These are phyloP conservation scores for Sipha maydis DNA, from an alignment of 2,888 invertebrate genomes.

Conservation along the genomic window DNA sequence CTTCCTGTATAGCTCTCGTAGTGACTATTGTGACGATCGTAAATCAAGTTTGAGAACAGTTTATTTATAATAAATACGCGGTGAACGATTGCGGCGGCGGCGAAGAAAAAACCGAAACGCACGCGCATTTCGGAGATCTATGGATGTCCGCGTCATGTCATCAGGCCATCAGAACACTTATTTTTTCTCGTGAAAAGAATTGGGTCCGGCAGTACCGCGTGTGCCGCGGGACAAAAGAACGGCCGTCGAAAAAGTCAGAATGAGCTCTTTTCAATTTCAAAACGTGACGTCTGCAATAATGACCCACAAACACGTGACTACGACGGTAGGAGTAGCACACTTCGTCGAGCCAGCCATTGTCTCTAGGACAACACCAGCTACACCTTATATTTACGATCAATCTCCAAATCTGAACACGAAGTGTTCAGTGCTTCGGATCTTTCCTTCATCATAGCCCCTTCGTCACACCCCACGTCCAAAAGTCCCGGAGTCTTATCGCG, in stretches of 20 bases:
- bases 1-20: constrained; percentile 52
- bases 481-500: background rate
- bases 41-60: constrained; percentile 16
- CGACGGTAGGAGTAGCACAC: constrained; percentile 19
- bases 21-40: constrained; percentile 6
- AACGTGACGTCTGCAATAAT: constrained; percentile 59
- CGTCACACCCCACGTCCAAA: background rate
- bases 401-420: constrained; percentile 45
- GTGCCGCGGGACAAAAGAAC: constrained; percentile 18
- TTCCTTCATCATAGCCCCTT: background rate
- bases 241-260: constrained; percentile 43
- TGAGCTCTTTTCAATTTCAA: constrained; percentile 37
- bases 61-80: background rate
- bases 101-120: constrained; percentile 11
- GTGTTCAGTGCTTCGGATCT: background rate
- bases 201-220: background rate
- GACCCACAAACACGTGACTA: constrained; percentile 26
- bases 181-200: constrained; percentile 30
- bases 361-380: constrained; percentile 21
- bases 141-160: constrained; percentile 28
- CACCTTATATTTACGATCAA: background rate
- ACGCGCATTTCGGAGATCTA: constrained; percentile 40
- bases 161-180: background rate
- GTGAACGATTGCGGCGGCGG: background rate
- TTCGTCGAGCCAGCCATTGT: constrained; percentile 38